Base-by-base conservation (phyloP, 2,797 vertebrate genomes). In the Cyprinodon diabolis region DNA sequence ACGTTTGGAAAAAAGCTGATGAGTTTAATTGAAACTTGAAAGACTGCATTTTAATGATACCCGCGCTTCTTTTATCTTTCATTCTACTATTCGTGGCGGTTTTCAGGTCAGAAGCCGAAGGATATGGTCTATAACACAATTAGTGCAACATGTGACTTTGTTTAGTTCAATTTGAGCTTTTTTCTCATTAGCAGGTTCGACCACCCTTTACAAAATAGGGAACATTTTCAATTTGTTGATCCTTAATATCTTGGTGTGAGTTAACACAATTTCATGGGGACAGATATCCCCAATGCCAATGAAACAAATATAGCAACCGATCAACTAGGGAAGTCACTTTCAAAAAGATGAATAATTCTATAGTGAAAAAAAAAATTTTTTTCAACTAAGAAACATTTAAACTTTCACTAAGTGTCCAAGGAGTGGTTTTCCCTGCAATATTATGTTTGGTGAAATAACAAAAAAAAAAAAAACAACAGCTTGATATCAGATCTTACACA, bases 1-100 rank as follows among this genome's bases (percentile, higher is more conserved):
- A 87, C 88, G 86, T 93, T 90, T 85, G 78, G 90, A 92, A 94
- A 94, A 91, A 89, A 93, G 90, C 93, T 93, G 91, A 94, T 93
- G 89, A 89, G 82, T 81, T 84, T 81, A 73, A 87, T 89, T 30
- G 30, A 30, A 30, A 30, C 30, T 30, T 30, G 30, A 30, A 30
- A 88, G 77, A 43, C 67, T 45, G 72, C 58, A 77, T 82, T 86
- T 85, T 75, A 68, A 75, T 69, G 80, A 30, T 56, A 55, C 58
- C 45, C 54, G 40, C 25, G 4, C 1, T 68, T 80, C 52, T 68
- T 83, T 68, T 62, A 81, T 71, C 71, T 75, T 78, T 83, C 80
- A 69, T 52, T 13, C 37, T 78, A 66, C 82, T 88, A 68, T 82
- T 84, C 73, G 76, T 71, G 40, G 63, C 55, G 67, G 74, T 71